These are phyloP conservation scores for Plagodis pulveraria DNA, from an alignment of 2,888 invertebrate species.

Conservation along the genomic window DNA sequence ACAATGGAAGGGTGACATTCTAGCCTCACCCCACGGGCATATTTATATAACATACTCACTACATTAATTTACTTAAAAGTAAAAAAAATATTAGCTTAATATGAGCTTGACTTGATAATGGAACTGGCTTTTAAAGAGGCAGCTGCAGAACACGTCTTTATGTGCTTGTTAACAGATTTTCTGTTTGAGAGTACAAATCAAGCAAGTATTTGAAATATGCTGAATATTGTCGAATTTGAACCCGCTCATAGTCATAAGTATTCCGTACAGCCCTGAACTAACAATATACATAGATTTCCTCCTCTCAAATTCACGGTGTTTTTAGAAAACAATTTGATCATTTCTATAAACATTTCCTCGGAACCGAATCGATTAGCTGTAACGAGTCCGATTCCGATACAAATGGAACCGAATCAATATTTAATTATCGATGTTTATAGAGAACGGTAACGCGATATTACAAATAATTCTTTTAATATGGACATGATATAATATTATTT, in stretches of 20 bases:
- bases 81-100: too few relatives aligned
- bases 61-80: too few relatives aligned
- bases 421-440: constrained; percentile 78
- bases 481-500: constrained; percentile 39
- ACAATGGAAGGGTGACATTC: too few relatives aligned
- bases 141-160: too few relatives aligned
- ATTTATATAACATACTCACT: too few relatives aligned
- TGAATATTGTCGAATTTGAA: neutral
- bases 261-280: constrained; percentile 29
- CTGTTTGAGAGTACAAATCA: neutral
- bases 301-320: constrained; percentile 73
- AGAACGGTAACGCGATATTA: constrained; percentile 71
- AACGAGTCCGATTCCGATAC: constrained; percentile 67
- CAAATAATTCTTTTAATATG: constrained; percentile 68
- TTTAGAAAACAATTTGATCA: constrained; percentile 65
- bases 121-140: too few relatives aligned
- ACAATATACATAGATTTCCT: constrained; percentile 71
- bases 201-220: neutral
- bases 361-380: constrained; percentile 75
- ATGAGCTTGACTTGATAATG: too few relatives aligned
- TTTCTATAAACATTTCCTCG: constrained; percentile 75
- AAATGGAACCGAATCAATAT: constrained; percentile 81
- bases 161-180: too few relatives aligned
- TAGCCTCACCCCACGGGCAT: too few relatives aligned
- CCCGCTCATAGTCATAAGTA: neutral